Conservation (phyloP, 2,113 vertebrate genomes). For the Saimiri boliviensis region DNA sequence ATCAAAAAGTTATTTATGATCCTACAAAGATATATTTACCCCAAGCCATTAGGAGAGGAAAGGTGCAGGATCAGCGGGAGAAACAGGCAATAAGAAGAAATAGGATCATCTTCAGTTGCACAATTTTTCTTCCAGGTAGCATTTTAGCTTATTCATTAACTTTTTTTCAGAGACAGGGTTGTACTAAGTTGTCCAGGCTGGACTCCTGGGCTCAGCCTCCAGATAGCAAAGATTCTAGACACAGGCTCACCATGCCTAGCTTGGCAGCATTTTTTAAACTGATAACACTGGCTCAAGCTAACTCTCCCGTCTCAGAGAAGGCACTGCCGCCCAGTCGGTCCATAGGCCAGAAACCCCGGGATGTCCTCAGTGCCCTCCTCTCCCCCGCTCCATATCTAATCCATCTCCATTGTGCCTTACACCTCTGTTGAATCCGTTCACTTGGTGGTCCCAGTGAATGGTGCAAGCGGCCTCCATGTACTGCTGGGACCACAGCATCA, state of each 20-base stretch:
- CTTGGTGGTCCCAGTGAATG: no score
- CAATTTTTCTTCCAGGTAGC: background rate
- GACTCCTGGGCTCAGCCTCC: background rate
- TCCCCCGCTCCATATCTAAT: background rate
- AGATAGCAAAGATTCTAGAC: background rate
- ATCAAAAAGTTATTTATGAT: background rate
- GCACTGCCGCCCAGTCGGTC: background rate
- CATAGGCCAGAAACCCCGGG: rapidly evolving
- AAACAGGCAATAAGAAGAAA: background rate
- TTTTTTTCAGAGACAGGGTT: background rate
- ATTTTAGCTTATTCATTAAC: background rate
- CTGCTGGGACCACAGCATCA: background rate
- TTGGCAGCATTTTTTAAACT: background rate
- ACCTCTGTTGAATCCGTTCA: background rate
- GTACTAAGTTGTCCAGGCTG: background rate
- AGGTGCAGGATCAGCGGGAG: background rate
- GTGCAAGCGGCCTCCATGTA: background rate
- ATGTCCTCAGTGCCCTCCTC: background rate
- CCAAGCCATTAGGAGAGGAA: background rate
- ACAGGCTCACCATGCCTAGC: background rate
- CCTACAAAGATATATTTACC: background rate
- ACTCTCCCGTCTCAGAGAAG: background rate
- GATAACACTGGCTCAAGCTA: background rate
- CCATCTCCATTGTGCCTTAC: background rate
- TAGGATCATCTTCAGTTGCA: background rate